phyloP scores from a whole-genome alignment of 2,113 vertebrate genomes.

The Caloenas nicobarica region DNA sequence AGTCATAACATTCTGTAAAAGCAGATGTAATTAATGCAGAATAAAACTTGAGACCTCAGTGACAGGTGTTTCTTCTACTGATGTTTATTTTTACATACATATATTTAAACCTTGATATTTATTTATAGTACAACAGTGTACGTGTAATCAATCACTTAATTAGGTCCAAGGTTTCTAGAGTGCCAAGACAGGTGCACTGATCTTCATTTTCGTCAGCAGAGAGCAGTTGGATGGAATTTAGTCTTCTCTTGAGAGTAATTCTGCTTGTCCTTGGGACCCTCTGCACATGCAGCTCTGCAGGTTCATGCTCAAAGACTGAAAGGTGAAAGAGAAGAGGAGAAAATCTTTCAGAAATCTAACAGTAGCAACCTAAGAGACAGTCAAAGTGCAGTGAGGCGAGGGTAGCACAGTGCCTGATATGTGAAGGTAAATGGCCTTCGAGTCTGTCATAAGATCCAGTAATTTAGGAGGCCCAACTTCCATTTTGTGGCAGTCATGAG shows the following conservation, averaged over 20 bases:
- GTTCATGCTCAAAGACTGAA: constrained; percentile 51
- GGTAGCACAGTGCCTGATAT: neutral
- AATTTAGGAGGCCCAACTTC: constrained; percentile 44
- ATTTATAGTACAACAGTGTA: neutral
- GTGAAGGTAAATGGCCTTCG: constrained; percentile 2
- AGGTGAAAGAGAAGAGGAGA: constrained; percentile 42
- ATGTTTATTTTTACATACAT: no score
- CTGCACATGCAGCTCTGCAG: neutral
- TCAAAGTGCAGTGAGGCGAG: neutral
- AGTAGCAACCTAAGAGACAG: constrained; percentile 47
- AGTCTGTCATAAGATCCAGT: neutral
- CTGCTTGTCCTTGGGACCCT: neutral
- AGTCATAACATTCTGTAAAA: neutral
- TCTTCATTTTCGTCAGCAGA: neutral
- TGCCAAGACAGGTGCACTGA: neutral
- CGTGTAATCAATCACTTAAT: neutral
- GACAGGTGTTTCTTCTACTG: neutral
- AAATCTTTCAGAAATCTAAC: constrained; percentile 51
- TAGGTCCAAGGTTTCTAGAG: neutral
- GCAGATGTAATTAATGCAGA: neutral
- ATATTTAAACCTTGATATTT: neutral
- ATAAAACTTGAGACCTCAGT: neutral
- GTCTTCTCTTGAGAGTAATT: neutral
- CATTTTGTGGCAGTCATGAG: neutral
- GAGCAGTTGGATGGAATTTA: neutral